Base-by-base conservation (phyloP, 2,888 invertebrate species). In the Eubasilissa splendida region DNA sequence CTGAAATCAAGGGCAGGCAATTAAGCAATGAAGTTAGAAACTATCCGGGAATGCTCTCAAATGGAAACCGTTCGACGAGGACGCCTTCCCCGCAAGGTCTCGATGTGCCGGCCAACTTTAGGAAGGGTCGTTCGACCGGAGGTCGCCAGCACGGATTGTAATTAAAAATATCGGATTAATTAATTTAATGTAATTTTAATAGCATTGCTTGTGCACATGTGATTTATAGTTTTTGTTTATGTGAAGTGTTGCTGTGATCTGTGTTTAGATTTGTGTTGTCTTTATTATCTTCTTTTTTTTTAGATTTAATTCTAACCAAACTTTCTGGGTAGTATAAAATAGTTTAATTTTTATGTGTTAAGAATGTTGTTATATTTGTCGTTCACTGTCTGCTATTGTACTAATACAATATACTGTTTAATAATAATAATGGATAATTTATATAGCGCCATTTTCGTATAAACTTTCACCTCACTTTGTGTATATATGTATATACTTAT, bases 1-100 rank as follows among this genome's bases (percentile, higher is more conserved):
- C 75, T 3, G 75, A 75, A 75, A 75, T 75, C 58, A 75, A 75
- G 7, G 75, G 60, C 14, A 59, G 75, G 60, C 60, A 60, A n/a
- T 33, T 59, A 50, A 75, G 60, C 75, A 42, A 75, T 4, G 60
- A 60, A 50, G 33, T 31, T 42, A 75, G 50, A 50, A 74, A 74
- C 73, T 54, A 7, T 58, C 58, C n/a, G 2, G 56, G 50, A 10
- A 10, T 50, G 11, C 11, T 50, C 12, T 14, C 33, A 14, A 42
- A 31, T 22, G 42, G 42, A 33, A 33, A 33, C 58, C 7, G 42
- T 60, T 65, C 33, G 9, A 8, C 31, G 4, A 65, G 33, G 42
- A 65, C 65, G 31, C 65, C 65, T 8, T 65, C 65, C 10, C 42
- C 33, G 10, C 7, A 31, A 4, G 65, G 33, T 42, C 65, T 65